A percentile compares a stretch with the other conserved stretches of the same genome.
Conservation (phyloP, 2,888 invertebrate species). For the Eupithecia centaureata region DNA sequence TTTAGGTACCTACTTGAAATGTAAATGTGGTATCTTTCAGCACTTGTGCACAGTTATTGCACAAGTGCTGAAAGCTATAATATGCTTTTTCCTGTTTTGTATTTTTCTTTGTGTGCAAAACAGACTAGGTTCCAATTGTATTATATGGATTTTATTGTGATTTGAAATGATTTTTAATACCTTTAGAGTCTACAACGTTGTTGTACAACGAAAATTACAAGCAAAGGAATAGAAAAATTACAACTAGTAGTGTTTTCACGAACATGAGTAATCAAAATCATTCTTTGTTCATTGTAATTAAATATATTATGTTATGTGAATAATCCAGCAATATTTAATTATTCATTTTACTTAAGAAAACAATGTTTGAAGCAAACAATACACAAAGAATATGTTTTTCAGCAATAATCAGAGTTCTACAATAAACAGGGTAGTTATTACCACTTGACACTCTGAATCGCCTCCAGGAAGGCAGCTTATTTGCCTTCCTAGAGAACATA, state of each 20-base stretch:
- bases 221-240: no score
- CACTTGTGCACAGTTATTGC: not conserved
- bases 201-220: no score
- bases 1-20: not conserved
- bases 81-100: not conserved
- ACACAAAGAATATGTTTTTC: not conserved
- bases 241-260: not conserved
- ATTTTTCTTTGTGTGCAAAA: not conserved
- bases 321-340: no score
- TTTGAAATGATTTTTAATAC: not conserved
- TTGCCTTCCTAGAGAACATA: no score
- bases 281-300: not conserved
- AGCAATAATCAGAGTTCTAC: not conserved
- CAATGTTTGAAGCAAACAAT: not conserved
- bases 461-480: not conserved
- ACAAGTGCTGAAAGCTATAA: no score
- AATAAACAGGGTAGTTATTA: not conserved
- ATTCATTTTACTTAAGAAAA: not conserved
- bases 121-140: not conserved
- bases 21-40: not conserved
- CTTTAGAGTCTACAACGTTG: no score
- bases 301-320: no score
- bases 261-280: constrained; percentile 2
- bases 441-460: not conserved
- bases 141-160: not conserved